Conservation (phyloP, 2,888 invertebrate species). For the Diplazon laetatorius region DNA sequence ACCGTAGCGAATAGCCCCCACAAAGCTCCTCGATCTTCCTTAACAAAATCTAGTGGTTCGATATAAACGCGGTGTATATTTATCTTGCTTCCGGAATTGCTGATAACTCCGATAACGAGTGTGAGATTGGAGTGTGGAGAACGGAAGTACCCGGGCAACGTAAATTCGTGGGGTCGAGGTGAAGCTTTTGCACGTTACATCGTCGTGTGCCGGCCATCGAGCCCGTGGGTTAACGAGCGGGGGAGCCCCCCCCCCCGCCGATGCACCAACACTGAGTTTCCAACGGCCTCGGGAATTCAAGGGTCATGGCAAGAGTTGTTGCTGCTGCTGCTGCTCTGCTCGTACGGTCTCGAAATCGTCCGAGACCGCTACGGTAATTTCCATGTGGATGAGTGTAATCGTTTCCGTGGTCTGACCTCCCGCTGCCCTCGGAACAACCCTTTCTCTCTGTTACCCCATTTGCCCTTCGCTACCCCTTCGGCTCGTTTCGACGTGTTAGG, state of each 20-base stretch:
- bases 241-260: too few relatives aligned
- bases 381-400: slow-evolving; percentile 63
- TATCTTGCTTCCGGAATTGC: slow-evolving; percentile 59
- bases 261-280: slow-evolving; percentile 10
- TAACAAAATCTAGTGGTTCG: slow-evolving; percentile 15
- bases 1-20: neutral
- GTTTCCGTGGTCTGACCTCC: slow-evolving; percentile 63
- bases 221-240: slow-evolving; percentile 56
- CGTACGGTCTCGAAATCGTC: slow-evolving; percentile 56
- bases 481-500: neutral
- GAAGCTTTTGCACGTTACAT: slow-evolving; percentile 55
- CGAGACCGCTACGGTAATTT: slow-evolving; percentile 65
- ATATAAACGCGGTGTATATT: slow-evolving; percentile 48
- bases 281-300: slow-evolving; percentile 61
- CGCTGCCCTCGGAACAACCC: slow-evolving; percentile 58
- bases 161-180: slow-evolving; percentile 54
- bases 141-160: slow-evolving; percentile 54
- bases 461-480: slow-evolving; percentile 14
- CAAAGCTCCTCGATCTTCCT: slow-evolving; percentile 7
- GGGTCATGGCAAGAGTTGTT: slow-evolving; percentile 61
- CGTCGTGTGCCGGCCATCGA: slow-evolving; percentile 62
- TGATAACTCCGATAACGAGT: slow-evolving; percentile 62
- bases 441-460: slow-evolving; percentile 28
- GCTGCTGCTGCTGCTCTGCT: too few relatives aligned
- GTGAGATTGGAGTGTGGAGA: slow-evolving; percentile 59